Base-by-base conservation (phyloP, 1,140 invertebrate species). In the Camponotus floridanus region DNA sequence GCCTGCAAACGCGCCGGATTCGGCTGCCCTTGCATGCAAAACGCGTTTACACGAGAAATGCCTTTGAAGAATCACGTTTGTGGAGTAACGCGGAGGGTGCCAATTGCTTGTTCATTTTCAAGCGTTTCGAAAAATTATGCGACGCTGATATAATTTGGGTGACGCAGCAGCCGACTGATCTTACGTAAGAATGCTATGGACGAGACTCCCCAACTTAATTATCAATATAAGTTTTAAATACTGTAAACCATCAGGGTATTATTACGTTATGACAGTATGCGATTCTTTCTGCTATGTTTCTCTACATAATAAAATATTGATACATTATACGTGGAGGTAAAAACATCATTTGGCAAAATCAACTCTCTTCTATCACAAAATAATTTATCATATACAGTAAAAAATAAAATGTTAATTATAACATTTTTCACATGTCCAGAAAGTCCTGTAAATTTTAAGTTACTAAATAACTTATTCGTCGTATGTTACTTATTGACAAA, bases 11-110 rank as follows among this genome's bases (percentile, higher is more conserved):
- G 59, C 90, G 61, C 39, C 18, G 59, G 55, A 79, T 81, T 88
- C 87, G 59, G 68, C 26, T 51, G n/a, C n/a, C 5, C 48, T 51
- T 84, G 18, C 87, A 15, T 15, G 70, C 7, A 76, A 76, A 88
- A 86, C 48, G 76, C 62, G 42, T 78, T 88, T 88, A 86, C 71
- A 78, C 71, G 76, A 39, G 74, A 57, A 51, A 59, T 51, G 55
- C 55, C 59, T 80, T 55, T 80, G 68, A 78, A 81, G 87, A 88
- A 89, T 88, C 83, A 88, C 51, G 88, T 88, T 88, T 78, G 21
- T 48, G 59, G 42, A 73, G 74, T 80, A 86, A 57, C 31, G 26
- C 31, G 48, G 57, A 73, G 57, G 3, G 65, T 73, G 57, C 68
- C 70, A 64, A 76, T 33, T 42, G 45, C 13, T 55, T 39, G 57